Percentiles rank a stretch among this genome's conserved stretches.
These are phyloP conservation scores for Leptogaster cylindrica DNA, from an alignment of 2,888 invertebrate species.

Conservation along the genomic window DNA sequence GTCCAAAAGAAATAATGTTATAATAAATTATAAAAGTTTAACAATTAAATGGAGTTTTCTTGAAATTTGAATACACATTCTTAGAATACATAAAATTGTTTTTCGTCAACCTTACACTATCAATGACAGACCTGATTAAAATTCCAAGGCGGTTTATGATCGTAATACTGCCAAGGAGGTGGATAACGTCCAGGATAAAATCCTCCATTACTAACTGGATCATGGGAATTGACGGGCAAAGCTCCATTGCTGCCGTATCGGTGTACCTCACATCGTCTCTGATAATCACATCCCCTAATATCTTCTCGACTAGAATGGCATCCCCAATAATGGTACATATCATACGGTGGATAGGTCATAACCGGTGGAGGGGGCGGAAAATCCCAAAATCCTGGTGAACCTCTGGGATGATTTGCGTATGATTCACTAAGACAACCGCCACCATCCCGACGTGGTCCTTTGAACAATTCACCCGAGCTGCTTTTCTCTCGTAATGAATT, in stretches of 20 bases:
- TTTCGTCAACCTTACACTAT: background rate
- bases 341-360: conserved; percentile 43
- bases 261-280: conserved; percentile 64
- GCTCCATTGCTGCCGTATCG: conserved; percentile 63
- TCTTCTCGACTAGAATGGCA: conserved; percentile 49
- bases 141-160: conserved; percentile 43
- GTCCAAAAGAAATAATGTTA: conserved; percentile 43
- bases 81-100: too few species aligned
- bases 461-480: conserved; percentile 19
- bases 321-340: conserved; percentile 45
- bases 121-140: conserved; percentile 42
- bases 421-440: conserved; percentile 37
- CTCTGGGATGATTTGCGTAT: conserved; percentile 26
- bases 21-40: conserved; percentile 34
- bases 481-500: conserved; percentile 62
- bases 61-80: too few species aligned
- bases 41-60: too few species aligned
- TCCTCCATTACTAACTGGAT: conserved; percentile 44
- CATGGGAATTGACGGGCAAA: conserved; percentile 47
- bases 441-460: conserved; percentile 5
- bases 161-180: conserved; percentile 45
- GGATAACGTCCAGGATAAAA: conserved; percentile 46
- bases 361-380: conserved; percentile 48
- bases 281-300: conserved; percentile 49
- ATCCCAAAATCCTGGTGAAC: conserved; percentile 49